Evolutionary conservation across 1,140 invertebrate species (phyloP), one percentile per base, ranked within the genome.

Genomic region (Phymastichus coffea): DNA sequence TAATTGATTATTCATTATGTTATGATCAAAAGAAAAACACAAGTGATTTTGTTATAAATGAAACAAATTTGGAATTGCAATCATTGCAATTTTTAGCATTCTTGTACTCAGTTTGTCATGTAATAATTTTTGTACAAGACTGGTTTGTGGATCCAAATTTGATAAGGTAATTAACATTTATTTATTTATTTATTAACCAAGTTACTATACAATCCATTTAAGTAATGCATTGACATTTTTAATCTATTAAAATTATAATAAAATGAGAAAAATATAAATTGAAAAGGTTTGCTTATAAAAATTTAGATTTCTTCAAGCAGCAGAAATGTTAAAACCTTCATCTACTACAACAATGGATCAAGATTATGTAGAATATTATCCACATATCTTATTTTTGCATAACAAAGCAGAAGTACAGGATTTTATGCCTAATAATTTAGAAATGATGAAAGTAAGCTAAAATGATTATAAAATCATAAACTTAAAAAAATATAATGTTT

Each of bases 101-200:
- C 73, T 73, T 96, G 22, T 86, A 95, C 76, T 88, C 90, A 12
- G 87, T 95, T n/a, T 95, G 93, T 71, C 93, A 97, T 76, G 84
- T 94, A 0, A 82, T 96, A 4, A 83, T 97, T 53, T 83, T 94
- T 44, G 87, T 92, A 0, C 87, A 95, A 70, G 93, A 96, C 72
- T 93, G 88, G 87, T 92, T 92, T 71, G 81, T 89, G 17, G 92
- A 94, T 79, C 85, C 84, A 2, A 88, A 87, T 78, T 73, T 89
- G 53, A 66, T 90, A 9, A 85, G 86, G 87, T 87, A 71, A 51
- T 35, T 57, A 30, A 37, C 9, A 10, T 23, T 19, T 56, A 12
- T 33, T 7, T n/a, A n/a, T n/a, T 43, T 53, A 41, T 48, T 59
- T 38, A 48, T 30, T 51, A 25, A 28, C 10, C 14, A 52, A 22